Evolutionary conservation across 2,797 vertebrate genomes (phyloP), one percentile per base, ranked within the genome.

Genomic region (Eremophila alpestris): DNA sequence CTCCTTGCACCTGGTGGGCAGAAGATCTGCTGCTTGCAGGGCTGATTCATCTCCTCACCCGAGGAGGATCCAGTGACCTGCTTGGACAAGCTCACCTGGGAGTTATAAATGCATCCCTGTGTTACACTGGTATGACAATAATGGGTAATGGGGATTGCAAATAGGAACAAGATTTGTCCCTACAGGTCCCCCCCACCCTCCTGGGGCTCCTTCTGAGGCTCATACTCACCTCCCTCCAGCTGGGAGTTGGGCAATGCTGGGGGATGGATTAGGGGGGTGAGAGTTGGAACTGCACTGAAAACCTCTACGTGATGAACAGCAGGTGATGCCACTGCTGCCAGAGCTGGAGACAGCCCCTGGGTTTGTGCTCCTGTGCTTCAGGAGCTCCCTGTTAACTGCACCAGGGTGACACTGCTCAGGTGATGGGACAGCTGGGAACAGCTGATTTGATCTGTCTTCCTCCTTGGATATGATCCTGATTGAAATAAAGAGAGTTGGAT

Each of bases 11-110:
- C 91, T 94, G 84, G 87, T 91, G 87, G 71, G 89, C 87, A 93
- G 91, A 67, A 87, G 71, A 88, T 89, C 49, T 87, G 63, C 81
- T 80, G 52, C 36, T 68, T 60, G 34, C 48, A 69, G 30, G 79
- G 95, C 96, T 96, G 95, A 96, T 83, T 96, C 93, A 94, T 93
- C 54, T 60, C 29, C 91, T 86, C 46, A 48, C 69, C 41, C 65
- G 85, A 96, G 60, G 34, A 92, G 49, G 40, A 88, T 94, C 36
- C 91, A 71, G 85, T 95, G 95, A 91, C 73, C 91, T 96, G 95
- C 95, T 93, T 90, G 93, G 94, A 89, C 96, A 96, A 88, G 95
- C 91, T 93, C 87, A 55, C 59, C 78, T 56, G 45, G 34, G 79
- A 93, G 68, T 67, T 94, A 77, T 49, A 87, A 96, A 93, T 85